Percentiles rank a stretch among this genome's conserved stretches.
phyloP scores from a whole-genome alignment of 2,888 invertebrate genomes.

The Tetragnatha montana region DNA sequence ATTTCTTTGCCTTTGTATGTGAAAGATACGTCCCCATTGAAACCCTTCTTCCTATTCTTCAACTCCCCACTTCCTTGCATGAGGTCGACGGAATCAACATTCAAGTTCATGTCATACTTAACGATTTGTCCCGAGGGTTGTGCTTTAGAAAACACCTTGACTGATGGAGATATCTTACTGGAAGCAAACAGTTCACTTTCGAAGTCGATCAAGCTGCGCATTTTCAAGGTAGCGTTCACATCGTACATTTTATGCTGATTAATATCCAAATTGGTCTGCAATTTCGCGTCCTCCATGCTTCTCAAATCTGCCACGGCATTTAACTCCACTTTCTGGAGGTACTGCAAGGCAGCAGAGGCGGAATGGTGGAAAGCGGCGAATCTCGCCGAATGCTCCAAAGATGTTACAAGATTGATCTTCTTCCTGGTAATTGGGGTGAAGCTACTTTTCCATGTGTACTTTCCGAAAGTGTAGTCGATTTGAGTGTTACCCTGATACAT shows the following conservation, averaged over 20 bases:
- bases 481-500: slow-evolving; percentile 40
- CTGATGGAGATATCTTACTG: slow-evolving; percentile 60
- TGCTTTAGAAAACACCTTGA: slow-evolving; percentile 47
- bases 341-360: slow-evolving; percentile 31
- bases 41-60: slow-evolving; percentile 59
- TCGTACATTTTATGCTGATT: slow-evolving; percentile 62
- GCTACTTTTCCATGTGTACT: slow-evolving; percentile 51
- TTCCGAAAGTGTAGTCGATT: slow-evolving; percentile 64
- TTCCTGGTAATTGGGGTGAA: slow-evolving; percentile 56
- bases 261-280: slow-evolving; percentile 57
- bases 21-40: slow-evolving; percentile 52
- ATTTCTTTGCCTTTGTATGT: slow-evolving; percentile 62
- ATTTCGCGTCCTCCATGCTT: slow-evolving; percentile 52
- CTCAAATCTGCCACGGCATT: slow-evolving; percentile 65
- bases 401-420: slow-evolving; percentile 48
- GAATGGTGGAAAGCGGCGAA: slow-evolving; percentile 65
- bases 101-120: slow-evolving; percentile 43
- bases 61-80: slow-evolving; percentile 48
- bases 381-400: slow-evolving; percentile 56
- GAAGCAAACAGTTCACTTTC: slow-evolving; percentile 21
- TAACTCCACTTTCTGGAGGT: slow-evolving; percentile 44
- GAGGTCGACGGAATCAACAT: slow-evolving; percentile 39
- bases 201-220: slow-evolving; percentile 50
- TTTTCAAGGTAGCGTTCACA: slow-evolving; percentile 51
- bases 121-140: slow-evolving; percentile 37